These are phyloP conservation scores for Beris chalybata DNA, from an alignment of 2,888 invertebrate genomes.

Conservation along the genomic window DNA sequence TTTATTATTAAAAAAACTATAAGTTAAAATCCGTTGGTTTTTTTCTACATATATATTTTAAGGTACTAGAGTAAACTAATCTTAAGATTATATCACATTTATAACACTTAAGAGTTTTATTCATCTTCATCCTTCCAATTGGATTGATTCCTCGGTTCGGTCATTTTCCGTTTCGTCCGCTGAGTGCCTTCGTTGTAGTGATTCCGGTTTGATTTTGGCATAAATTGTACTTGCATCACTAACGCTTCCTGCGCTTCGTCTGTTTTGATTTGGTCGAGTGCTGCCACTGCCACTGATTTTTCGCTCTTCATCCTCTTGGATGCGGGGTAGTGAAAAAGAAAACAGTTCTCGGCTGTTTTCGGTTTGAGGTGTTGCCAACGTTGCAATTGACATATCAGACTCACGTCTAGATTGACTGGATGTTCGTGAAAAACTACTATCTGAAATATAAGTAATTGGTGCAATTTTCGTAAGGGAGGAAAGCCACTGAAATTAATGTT, in stretches of 20 bases:
- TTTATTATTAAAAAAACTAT: too few species aligned
- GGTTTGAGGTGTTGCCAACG: constrained; percentile 16
- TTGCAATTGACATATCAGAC: constrained; percentile 14
- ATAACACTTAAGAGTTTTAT: too few species aligned
- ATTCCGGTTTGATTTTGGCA: neutral
- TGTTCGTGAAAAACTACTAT: constrained; percentile 15
- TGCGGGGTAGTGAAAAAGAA: constrained; percentile 9
- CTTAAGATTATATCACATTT: too few species aligned
- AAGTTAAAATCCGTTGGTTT: too few species aligned
- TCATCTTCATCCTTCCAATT: neutral
- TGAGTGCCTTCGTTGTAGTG: constrained; percentile 4
- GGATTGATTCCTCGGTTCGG: neutral
- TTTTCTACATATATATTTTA: too few species aligned
- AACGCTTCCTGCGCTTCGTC: neutral
- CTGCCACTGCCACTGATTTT: neutral
- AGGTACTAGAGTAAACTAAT: too few species aligned
- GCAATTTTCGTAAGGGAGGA: neutral
- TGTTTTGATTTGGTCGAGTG: neutral
- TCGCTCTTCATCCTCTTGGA: constrained; percentile 24
- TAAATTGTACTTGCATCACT: neutral
- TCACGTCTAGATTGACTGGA: constrained; percentile 20
- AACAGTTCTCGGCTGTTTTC: constrained; percentile 11
- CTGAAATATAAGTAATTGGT: neutral
- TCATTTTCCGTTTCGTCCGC: constrained; percentile 16
- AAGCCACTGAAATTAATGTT: neutral